These are phyloP conservation scores for Metaphire vulgaris DNA, from an alignment of 1,140 invertebrate species.

Conservation along the genomic window DNA sequence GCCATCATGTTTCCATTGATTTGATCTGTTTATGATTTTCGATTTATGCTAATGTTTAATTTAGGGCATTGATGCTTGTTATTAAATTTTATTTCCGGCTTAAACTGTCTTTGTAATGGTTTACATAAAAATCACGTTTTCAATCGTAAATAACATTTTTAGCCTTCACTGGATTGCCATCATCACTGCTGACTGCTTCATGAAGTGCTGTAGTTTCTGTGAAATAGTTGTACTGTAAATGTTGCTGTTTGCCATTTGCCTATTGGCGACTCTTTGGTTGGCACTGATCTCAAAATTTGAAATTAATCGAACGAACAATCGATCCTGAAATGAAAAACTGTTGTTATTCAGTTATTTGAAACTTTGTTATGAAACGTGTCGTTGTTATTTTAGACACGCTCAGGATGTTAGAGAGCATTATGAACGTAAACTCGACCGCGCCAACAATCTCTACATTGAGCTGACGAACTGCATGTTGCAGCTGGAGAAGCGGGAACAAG, in stretches of 20 bases:
- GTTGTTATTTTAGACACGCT: conserved; percentile 54
- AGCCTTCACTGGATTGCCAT: too few relatives aligned
- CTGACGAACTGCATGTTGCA: conserved; percentile 74
- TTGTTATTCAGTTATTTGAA: not conserved
- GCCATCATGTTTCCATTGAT: not conserved
- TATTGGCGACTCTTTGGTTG: not conserved
- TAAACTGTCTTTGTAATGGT: not conserved
- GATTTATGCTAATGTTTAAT: not conserved
- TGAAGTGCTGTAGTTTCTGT: not conserved
- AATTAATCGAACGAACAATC: not conserved
- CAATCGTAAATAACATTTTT: too few relatives aligned
- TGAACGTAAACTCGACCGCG: conserved; percentile 79
- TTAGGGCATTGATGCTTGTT: not conserved
- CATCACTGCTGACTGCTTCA: too few relatives aligned
- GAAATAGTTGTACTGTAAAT: not conserved
- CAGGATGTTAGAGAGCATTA: conserved; percentile 86
- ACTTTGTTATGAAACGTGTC: not conserved
- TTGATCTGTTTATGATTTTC: not conserved
- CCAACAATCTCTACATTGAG: conserved; percentile 87
- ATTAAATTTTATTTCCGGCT: not conserved
- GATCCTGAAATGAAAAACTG: not conserved
- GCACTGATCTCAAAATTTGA: not conserved
- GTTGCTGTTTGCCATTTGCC: not conserved
- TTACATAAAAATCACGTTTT: too few relatives aligned
- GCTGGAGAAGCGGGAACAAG: conserved; percentile 77